Evolutionary conservation across 2,888 invertebrate genomes (phyloP).

Genomic region (Meandrusa payeni): DNA sequence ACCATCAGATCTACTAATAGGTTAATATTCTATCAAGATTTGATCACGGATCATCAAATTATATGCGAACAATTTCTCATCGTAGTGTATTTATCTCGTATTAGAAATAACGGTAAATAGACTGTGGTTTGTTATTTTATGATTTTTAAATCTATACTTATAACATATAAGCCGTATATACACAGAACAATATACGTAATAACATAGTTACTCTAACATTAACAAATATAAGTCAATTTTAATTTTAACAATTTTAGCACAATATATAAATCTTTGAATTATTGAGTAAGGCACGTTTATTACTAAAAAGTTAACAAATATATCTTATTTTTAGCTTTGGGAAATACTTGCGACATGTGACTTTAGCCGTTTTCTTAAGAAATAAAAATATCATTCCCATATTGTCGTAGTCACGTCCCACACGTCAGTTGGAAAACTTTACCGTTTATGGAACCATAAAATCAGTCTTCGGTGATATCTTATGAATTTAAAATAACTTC

Average conservation of each 20-base stretch:
- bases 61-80: too few species aligned
- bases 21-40: too few species aligned
- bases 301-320: conserved; percentile 15
- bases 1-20: too few species aligned
- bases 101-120: too few species aligned
- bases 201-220: conserved; percentile 17
- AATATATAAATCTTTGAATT: conserved; percentile 19
- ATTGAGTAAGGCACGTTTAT: conserved; percentile 23
- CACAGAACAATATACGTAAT: conserved; percentile 15
- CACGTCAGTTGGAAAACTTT: not conserved
- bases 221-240: conserved; percentile 18
- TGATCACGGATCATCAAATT: too few species aligned
- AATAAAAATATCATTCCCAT: conserved; percentile 17
- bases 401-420: conserved; percentile 10
- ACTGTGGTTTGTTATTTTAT: too few species aligned
- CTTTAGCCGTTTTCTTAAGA: conserved; percentile 10
- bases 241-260: conserved; percentile 22
- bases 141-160: too few species aligned
- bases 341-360: conserved; percentile 17
- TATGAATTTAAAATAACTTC: too few species aligned
- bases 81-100: too few species aligned
- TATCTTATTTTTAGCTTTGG: conserved; percentile 20
- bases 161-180: conserved; percentile 17
- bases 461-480: conserved; percentile 22
- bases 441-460: conserved; percentile 10